These are phyloP conservation scores for Epizoanthus fatuus DNA, from an alignment of 92 coral and sea anemone genomes.

Conservation along the genomic window DNA sequence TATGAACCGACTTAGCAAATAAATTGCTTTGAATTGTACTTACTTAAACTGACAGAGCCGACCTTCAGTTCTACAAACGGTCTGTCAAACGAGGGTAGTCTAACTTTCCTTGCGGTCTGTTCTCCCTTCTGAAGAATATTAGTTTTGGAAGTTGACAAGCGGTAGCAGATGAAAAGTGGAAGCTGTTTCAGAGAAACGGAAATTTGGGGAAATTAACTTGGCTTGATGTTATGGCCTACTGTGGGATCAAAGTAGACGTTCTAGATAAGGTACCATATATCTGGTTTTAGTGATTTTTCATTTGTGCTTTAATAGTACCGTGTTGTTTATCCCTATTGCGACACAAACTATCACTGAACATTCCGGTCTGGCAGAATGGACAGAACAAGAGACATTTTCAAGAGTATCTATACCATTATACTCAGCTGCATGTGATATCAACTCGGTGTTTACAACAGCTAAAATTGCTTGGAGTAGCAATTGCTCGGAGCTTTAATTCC, in stretches of 20 bases:
- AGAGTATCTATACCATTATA: neutral
- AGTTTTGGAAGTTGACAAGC: neutral
- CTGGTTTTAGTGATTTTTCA: neutral
- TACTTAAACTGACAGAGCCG: neutral
- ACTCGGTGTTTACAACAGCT: neutral
- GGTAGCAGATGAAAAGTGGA: too few relatives aligned
- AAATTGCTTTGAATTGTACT: neutral
- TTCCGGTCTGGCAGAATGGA: neutral
- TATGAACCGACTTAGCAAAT: neutral
- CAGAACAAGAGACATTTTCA: neutral
- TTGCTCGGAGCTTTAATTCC: too few relatives aligned
- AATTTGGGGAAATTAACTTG: neutral
- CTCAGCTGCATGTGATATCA: neutral
- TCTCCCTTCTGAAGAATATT: neutral
- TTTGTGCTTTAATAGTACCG: neutral
- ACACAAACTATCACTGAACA: neutral
- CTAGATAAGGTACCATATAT: neutral
- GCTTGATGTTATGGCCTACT: conserved; percentile 15
- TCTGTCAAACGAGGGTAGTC: neutral
- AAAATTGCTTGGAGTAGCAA: neutral
- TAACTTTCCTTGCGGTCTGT: neutral
- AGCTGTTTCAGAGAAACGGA: neutral
- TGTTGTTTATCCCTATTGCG: neutral
- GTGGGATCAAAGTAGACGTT: conserved; percentile 22
- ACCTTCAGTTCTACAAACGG: neutral